Base-by-base conservation (phyloP, 2,888 invertebrate species). In the Drosophila differens region DNA sequence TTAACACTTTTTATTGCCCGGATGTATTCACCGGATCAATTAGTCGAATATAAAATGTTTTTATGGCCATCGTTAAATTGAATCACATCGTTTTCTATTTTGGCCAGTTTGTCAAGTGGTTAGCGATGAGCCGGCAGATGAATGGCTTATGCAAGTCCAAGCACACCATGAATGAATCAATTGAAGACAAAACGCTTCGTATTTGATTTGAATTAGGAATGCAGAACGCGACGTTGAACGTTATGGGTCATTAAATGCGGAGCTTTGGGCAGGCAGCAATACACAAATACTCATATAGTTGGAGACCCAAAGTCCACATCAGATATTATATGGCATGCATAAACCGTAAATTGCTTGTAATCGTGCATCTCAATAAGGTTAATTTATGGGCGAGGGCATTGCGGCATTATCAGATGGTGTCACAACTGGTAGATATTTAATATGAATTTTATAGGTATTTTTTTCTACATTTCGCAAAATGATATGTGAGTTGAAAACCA, bases 301-400 rank as follows among this genome's bases (percentile, higher is more conserved):
- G 44, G 49, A 69, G 37, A 51, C 37, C 52, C 70, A 64, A 70
- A 62, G 66, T 66, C 70, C 68, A 61, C 69, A 65, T 78, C 68
- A 60, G 76, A 70, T 73, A 72, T 74, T 81, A 81, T 85, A 84
- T 81, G 88, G 83, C 68, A 85, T 76, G 79, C 81, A 76, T 88
- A 70, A 88, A 85, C 83, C 79, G 84, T 85, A 88, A 85, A 85
- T 85, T 83, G 88, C 79, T 76, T 85, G 88, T 85, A 85, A 84
- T 83, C 88, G 83, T 66, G 83, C 76, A 66, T 73, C 81, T 81
- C 85, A 74, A 88, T 85, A 88, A 88, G 85, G 85, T 83, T 73
- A 70, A 79, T 71, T 70, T 79, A 79, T 79, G 79, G 62, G 19
- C 55, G 59, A 41, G 55, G 63, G 49, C 39, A n/a, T 10, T 28